These are phyloP conservation scores for Melinaea menophilus DNA, from an alignment of 2,888 invertebrate species.

Conservation along the genomic window DNA sequence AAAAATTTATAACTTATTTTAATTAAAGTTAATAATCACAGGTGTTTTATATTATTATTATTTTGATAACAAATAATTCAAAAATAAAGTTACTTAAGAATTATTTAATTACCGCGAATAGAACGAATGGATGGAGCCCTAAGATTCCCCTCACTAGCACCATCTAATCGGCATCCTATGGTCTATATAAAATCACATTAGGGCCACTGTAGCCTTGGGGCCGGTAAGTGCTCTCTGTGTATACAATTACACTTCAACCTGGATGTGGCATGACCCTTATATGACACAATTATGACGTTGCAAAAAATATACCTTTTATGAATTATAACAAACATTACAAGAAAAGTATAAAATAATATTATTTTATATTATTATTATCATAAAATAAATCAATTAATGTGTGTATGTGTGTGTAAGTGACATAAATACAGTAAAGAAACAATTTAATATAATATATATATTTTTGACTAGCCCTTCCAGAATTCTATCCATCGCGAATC, in stretches of 20 bases:
- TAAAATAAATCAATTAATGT: no score
- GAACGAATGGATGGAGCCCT: constrained; percentile 30
- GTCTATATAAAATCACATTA: constrained; percentile 75
- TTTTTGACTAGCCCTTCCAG: constrained; percentile 39
- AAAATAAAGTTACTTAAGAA: constrained; percentile 31
- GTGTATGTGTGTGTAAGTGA: no score
- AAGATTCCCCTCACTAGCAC: constrained; percentile 40
- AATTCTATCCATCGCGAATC: constrained; percentile 37
- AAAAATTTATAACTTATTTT: no score
- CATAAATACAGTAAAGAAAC: constrained; percentile 2
- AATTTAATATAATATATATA: background rate
- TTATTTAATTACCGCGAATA: constrained; percentile 41
- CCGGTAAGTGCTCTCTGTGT: constrained; percentile 39
- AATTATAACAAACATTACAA: no score
- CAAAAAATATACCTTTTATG: no score
- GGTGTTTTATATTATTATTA: background rate
- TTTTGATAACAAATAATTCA: constrained; percentile 14
- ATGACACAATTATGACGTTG: background rate
- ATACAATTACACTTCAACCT: constrained; percentile 31
- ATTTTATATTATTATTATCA: no score
- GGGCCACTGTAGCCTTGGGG: constrained; percentile 60
- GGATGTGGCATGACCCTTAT: constrained; percentile 34
- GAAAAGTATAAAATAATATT: no score
- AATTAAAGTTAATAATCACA: background rate
- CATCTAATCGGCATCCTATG: constrained; percentile 60